A percentile compares a stretch with the other conserved stretches of the same genome.
These are phyloP conservation scores for Drosophila funebris DNA, from an alignment of 1,140 invertebrate genomes.

Conservation along the genomic window DNA sequence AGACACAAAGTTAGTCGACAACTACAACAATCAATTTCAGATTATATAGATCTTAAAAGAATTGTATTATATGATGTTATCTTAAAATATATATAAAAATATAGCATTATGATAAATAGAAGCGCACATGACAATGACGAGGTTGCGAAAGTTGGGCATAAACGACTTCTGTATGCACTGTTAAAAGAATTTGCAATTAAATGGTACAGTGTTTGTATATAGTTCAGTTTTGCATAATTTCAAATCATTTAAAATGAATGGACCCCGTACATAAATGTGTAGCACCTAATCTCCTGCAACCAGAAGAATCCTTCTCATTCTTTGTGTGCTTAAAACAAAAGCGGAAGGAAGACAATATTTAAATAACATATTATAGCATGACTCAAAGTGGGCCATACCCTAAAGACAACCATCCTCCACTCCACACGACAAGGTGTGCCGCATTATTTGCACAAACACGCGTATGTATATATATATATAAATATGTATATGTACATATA, in stretches of 20 bases:
- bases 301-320: conserved; percentile 2
- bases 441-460: conserved; percentile 42
- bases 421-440: conserved; percentile 31
- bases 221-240: too few relatives aligned
- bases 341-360: conserved; percentile 39
- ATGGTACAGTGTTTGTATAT: neutral
- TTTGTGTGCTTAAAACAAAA: conserved; percentile 32
- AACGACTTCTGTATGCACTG: neutral
- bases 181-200: neutral
- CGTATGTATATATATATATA: conserved; percentile 12
- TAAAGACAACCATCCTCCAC: conserved; percentile 8
- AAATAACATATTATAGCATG: conserved; percentile 50
- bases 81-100: neutral
- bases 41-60: neutral
- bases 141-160: neutral
- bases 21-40: neutral
- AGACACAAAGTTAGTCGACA: conserved; percentile 50
- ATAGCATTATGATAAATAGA: neutral
- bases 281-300: neutral
- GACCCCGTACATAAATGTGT: too few relatives aligned
- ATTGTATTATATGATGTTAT: conserved; percentile 1
- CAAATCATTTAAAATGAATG: too few relatives aligned
- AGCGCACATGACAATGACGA: conserved; percentile 17
- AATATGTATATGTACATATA: conserved; percentile 14
- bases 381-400: conserved; percentile 58